Evolutionary conservation across 2,888 invertebrate species (phyloP).

Genomic region (Drosophila sordidula): DNA sequence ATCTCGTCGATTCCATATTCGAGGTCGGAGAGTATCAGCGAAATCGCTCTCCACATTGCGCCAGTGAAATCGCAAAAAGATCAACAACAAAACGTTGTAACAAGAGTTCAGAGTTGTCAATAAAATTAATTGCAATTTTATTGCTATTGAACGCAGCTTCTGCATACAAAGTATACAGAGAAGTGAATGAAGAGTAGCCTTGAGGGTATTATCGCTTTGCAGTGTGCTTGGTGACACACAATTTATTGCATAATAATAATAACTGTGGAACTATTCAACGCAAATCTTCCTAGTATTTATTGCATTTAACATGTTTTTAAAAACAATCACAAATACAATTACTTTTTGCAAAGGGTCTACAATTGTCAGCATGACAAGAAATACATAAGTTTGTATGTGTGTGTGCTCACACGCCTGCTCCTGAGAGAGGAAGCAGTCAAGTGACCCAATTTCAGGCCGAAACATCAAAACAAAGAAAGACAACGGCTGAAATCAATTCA

Average conservation of each 20-base stretch:
- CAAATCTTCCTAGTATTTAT: no score
- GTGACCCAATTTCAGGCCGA: constrained; percentile 61
- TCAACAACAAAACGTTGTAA: constrained; percentile 68
- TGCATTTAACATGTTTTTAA: no score
- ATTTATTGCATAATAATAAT: not conserved
- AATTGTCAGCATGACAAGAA: not conserved
- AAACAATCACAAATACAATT: no score
- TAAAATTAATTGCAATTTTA: constrained; percentile 84
- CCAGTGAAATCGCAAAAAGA: constrained; percentile 63
- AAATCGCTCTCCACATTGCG: constrained; percentile 39
- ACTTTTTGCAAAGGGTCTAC: constrained; percentile 14
- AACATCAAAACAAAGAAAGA: constrained; percentile 39
- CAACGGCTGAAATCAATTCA: constrained; percentile 57
- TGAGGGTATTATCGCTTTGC: constrained; percentile 3
- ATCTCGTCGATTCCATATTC: constrained; percentile 8
- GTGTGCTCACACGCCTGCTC: constrained; percentile 2
- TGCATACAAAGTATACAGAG: constrained; percentile 68
- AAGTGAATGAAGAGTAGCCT: not conserved
- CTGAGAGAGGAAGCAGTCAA: constrained; percentile 37
- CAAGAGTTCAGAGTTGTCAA: constrained; percentile 82
- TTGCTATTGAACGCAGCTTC: constrained; percentile 70
- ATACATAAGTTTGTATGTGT: not conserved
- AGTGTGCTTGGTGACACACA: constrained; percentile 23
- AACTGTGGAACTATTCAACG: not conserved
- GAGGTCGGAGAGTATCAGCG: constrained; percentile 8